Evolutionary conservation across 2,888 invertebrate species (phyloP), one percentile per base, ranked within the genome.

Genomic region (Opisthograptis luteolata): DNA sequence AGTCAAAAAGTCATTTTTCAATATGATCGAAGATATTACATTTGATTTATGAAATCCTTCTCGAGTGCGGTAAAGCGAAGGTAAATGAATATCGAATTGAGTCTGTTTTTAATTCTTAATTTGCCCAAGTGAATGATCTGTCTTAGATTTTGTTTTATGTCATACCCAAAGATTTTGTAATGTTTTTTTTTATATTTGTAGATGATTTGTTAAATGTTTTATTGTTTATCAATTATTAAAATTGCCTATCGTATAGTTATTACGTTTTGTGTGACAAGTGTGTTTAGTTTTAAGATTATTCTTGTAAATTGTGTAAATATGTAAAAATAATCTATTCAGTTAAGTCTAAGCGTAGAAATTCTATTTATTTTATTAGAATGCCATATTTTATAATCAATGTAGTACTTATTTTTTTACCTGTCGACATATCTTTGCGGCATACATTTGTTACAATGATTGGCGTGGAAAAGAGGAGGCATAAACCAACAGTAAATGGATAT

Each of bases 291-390:
- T 31, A 17, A 1, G 2, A 17, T 42, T 6, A 17, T 15, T 27
- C 10, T 42, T 32, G 42, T 42, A 22, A 24, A 24, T 32, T 27
- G 10, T 43, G 43, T 43, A 44, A 35, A 44, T 44, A 43, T 35
- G 19, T 43, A 44, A 28, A 35, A 39, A 39, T 36, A 44, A 6
- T 36, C 30, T 2, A 13, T 12, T 36, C 25, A 27, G 14, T 19
- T 39, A 14, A 47, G 22, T 12, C 19, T 36, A 13, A 31, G 17
- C 5, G 19, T 32, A 48, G 19, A 36, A 30, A 47, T 43, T 47
- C 20, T 54, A 53, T 48, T 53, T 53, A 54, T 45, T 48, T 48
- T 32, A 32, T 44, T 45, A 40, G 36, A 54, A 37, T 54, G 53
- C 53, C 53, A 54, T 54, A 54, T 54, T 6, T 41, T 19, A 28